These are phyloP conservation scores for Dreissena rostriformis DNA, from an alignment of 1,140 invertebrate genomes.

Conservation along the genomic window DNA sequence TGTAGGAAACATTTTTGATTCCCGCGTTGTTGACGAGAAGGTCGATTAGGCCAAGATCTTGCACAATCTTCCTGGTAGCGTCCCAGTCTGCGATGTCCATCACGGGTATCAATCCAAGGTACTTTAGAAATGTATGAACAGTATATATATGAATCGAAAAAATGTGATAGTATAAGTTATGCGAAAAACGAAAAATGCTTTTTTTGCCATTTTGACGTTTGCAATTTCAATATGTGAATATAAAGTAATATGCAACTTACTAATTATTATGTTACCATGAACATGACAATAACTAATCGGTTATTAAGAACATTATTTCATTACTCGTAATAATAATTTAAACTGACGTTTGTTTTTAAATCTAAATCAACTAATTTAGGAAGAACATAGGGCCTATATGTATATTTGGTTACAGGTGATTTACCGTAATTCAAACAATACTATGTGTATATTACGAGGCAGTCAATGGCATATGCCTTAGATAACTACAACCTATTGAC, in stretches of 20 bases:
- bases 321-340: neutral
- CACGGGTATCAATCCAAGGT: conserved; percentile 44
- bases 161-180: neutral
- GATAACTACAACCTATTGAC: conserved; percentile 14
- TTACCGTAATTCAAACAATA: neutral
- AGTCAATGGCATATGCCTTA: neutral
- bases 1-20: conserved; percentile 85
- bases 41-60: conserved; percentile 85
- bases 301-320: too few species aligned
- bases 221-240: neutral
- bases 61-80: conserved; percentile 85
- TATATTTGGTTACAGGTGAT: neutral
- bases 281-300: too few species aligned
- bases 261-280: too few species aligned
- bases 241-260: too few species aligned
- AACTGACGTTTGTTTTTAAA: neutral
- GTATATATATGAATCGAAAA: neutral
- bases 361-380: neutral
- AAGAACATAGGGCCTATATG: neutral
- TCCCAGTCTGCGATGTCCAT: conserved; percentile 84
- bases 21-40: conserved; percentile 92
- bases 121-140: conserved; percentile 17
- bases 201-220: neutral
- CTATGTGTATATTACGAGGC: neutral
- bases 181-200: neutral